Evolutionary conservation across 2,113 vertebrate species (phyloP), one percentile per base, ranked within the genome.

Genomic region (Tupaia tana): DNA sequence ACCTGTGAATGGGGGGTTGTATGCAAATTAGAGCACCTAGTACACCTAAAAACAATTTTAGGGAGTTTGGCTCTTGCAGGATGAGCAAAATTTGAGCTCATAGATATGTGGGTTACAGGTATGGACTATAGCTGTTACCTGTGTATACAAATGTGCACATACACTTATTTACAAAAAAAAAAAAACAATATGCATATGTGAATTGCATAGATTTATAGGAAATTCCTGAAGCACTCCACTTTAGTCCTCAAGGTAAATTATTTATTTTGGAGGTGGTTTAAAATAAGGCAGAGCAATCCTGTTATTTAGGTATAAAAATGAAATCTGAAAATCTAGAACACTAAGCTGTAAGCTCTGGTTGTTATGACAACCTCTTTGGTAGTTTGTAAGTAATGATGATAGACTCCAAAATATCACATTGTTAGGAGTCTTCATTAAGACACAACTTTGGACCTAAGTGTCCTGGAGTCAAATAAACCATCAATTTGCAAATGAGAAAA

Each of bases 281-380:
- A 96, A 89, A 29, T n/a, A 84, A 64, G 63, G 29, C 7, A 74
- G 25, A 88, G 14, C 22, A 20, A 91, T 31, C 19, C 69, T 64
- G 87, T 89, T 89, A 89, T 73, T 89, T 87, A 85, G 22, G 2
- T 67, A 81, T 90, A 54, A 92, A 74, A 85, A 83, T 61, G 83
- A 82, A 88, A 90, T 89, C 29, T 82, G 25, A 91, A 94, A 86
- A 89, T 93, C 58, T 91, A 13, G 24, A 96, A 67, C 24, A 86
- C 54, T 70, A 70, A 80, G 31, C 71, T 43, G 67, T 78, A 75
- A 79, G 5, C 52, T 63, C 56, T 77, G 29, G 71, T 92, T 96
- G 90, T 87, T 95, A 97, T 96, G 91, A 83, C 91, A 96, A 93
- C 56, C 9, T 93, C 25, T 84, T 96, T 85, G 86, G 64, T 96